A percentile compares a stretch with the other conserved stretches of the same genome.
These are phyloP conservation scores for Microtus richardsoni DNA, from an alignment of 2,113 vertebrate genomes.

Conservation along the genomic window DNA sequence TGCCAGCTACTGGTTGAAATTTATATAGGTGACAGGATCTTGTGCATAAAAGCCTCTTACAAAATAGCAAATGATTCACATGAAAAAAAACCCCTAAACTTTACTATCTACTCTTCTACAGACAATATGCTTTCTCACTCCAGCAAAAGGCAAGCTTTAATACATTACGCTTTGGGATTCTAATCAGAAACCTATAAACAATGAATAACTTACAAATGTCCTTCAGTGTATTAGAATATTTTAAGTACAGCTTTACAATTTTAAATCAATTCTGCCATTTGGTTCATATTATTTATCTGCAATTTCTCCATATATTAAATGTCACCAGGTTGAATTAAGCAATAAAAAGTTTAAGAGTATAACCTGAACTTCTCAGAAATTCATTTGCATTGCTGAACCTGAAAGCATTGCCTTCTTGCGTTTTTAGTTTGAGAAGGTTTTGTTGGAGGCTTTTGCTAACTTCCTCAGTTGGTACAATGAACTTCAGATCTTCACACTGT, in stretches of 20 bases:
- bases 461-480: constrained; percentile 26
- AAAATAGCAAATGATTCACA: constrained; percentile 57
- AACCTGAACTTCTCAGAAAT: constrained; percentile 73
- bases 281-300: constrained; percentile 82
- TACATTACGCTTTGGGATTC: constrained; percentile 79
- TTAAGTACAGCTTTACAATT: constrained; percentile 85
- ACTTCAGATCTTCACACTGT: not conserved
- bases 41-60: constrained; percentile 47
- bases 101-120: constrained; percentile 66
- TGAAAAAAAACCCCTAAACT: constrained; percentile 57
- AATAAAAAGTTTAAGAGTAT: constrained; percentile 86
- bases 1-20: constrained; percentile 61
- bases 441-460: constrained; percentile 49
- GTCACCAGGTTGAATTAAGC: constrained; percentile 81
- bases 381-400: constrained; percentile 56
- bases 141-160: constrained; percentile 78
- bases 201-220: constrained; percentile 85
- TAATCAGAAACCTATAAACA: constrained; percentile 88
- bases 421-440: constrained; percentile 61
- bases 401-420: constrained; percentile 68
- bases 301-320: constrained; percentile 84
- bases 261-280: constrained; percentile 83
- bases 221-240: constrained; percentile 82
- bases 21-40: constrained; percentile 29
- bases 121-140: constrained; percentile 71